phyloP scores from a whole-genome alignment of 1,140 invertebrate genomes.

The Bombus polaris region DNA sequence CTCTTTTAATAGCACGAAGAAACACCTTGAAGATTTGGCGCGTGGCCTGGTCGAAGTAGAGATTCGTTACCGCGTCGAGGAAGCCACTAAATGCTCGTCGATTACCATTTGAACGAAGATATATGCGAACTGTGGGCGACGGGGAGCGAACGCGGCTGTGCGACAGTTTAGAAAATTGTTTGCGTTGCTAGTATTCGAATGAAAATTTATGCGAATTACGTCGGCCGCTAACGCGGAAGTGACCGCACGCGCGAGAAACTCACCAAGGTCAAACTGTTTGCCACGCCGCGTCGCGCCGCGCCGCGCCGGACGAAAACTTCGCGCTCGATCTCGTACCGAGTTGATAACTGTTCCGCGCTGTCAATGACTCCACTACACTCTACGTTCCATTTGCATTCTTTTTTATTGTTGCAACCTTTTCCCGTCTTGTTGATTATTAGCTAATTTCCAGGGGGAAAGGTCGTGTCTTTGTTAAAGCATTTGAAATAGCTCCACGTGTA shows the following conservation, averaged over 20 bases:
- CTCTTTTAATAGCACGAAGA: constrained; percentile 1
- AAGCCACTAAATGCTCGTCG: constrained; percentile 10
- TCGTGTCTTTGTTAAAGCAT: too few species aligned
- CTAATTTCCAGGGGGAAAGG: too few species aligned
- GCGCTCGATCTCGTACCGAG: too few species aligned
- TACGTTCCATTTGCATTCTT: too few species aligned
- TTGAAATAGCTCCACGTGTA: too few species aligned
- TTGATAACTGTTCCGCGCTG: neutral
- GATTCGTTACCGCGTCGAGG: neutral
- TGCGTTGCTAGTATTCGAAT: neutral
- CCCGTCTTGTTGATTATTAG: too few species aligned
- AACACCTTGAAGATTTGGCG: neutral
- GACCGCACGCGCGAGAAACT: constrained; percentile 7
- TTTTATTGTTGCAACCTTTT: neutral
- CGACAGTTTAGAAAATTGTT: constrained; percentile 25
- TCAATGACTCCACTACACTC: neutral
- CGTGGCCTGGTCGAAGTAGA: neutral
- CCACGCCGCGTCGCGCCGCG: too few species aligned
- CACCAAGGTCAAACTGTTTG: neutral
- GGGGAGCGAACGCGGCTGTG: neutral
- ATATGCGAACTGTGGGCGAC: constrained; percentile 4
- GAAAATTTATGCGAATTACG: constrained; percentile 41
- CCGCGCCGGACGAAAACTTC: neutral
- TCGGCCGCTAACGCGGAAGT: neutral
- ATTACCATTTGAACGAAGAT: constrained; percentile 43